phyloP scores from a whole-genome alignment of 2,113 vertebrate species.

The Gymnobelideus leadbeateri region DNA sequence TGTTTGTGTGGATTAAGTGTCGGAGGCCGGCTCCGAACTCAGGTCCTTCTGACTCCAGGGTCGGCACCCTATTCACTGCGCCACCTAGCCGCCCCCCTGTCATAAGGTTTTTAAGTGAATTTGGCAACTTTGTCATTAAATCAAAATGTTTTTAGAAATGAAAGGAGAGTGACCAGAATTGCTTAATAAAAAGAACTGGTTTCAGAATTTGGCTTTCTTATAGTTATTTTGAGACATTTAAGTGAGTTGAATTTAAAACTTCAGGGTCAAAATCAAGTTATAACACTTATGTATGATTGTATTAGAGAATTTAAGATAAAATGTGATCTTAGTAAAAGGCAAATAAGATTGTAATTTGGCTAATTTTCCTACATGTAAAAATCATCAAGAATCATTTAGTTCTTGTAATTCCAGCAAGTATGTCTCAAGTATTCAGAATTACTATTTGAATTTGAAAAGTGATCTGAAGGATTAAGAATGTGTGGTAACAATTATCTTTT shows the following conservation, averaged over 20 bases:
- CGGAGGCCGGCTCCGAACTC: too few relatives aligned
- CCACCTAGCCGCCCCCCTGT: too few relatives aligned
- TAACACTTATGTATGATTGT: neutral
- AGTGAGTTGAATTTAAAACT: neutral
- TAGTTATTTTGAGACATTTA: neutral
- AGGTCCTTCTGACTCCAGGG: too few relatives aligned
- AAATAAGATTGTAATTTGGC: too few relatives aligned
- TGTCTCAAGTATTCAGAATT: neutral
- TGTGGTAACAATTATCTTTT: neutral
- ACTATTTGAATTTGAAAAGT: neutral
- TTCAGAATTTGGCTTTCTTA: neutral
- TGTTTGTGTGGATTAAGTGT: too few relatives aligned
- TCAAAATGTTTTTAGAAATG: neutral
- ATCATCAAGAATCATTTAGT: neutral
- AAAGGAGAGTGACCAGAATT: too few relatives aligned
- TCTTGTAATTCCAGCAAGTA: neutral
- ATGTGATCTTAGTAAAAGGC: too few relatives aligned
- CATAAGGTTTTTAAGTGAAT: neutral
- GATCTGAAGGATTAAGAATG: neutral
- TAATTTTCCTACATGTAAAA: too few relatives aligned
- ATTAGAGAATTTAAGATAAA: neutral
- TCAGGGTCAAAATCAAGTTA: neutral
- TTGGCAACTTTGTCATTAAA: neutral
- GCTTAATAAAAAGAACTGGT: neutral
- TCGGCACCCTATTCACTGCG: too few relatives aligned